Conservation (phyloP, 2,113 vertebrate genomes). For the Zosterops lateralis region DNA sequence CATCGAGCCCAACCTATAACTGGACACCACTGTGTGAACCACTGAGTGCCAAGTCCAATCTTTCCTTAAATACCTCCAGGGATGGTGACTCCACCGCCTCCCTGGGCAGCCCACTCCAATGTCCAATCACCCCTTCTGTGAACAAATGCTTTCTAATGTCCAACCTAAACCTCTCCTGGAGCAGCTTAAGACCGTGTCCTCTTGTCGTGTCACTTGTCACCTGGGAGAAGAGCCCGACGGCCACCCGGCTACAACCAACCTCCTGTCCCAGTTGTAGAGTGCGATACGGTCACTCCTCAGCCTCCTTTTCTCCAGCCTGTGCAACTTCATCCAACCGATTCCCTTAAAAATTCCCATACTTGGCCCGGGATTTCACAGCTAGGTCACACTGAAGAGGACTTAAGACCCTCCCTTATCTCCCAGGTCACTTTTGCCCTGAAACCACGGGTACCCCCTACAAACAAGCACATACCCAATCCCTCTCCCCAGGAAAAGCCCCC, state of each 20-base stretch:
- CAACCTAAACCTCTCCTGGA: not conserved
- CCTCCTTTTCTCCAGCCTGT: too few species aligned
- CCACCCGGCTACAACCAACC: not conserved
- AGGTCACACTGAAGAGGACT: not conserved
- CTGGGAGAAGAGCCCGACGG: not conserved
- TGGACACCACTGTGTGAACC: fast-evolving
- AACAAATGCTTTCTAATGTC: not conserved
- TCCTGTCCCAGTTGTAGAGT: not conserved
- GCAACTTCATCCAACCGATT: not conserved
- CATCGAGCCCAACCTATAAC: not conserved
- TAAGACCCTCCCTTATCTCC: too few species aligned
- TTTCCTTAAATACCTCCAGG: not conserved
- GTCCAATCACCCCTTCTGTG: fast-evolving
- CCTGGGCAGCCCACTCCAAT: not conserved
- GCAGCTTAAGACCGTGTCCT: not conserved
- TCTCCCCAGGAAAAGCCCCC: not conserved
- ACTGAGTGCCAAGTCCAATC: not conserved
- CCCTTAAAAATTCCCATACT: not conserved
- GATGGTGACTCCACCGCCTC: not conserved
- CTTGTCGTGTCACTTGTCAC: not conserved
- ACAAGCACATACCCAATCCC: fast-evolving
- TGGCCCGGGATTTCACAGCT: not conserved
- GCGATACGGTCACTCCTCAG: fast-evolving
- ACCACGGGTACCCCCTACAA: fast-evolving
- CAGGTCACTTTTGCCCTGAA: too few species aligned